Conservation (phyloP, 2,113 vertebrate species). For the Bathybates hornii region DNA sequence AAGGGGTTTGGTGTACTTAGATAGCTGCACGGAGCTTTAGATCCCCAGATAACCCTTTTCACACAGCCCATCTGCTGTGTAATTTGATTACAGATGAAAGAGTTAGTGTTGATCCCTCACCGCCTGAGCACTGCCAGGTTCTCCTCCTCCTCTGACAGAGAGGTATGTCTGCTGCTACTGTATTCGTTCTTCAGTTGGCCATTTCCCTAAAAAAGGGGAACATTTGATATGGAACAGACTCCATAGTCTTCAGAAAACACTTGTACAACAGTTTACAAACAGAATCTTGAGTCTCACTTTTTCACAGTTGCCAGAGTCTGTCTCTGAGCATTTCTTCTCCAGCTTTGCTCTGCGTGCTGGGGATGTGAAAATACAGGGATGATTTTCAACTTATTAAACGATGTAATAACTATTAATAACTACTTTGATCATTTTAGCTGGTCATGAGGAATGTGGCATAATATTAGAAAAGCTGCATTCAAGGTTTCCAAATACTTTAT, state of each 20-base stretch:
- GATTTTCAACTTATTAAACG: neutral
- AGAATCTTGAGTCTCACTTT: slow-evolving; percentile 62
- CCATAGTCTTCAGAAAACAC: neutral
- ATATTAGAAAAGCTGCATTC: neutral
- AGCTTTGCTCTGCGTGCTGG: slow-evolving; percentile 72
- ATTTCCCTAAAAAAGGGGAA: neutral
- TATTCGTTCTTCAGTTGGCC: slow-evolving; percentile 24
- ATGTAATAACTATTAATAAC: neutral
- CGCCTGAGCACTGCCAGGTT: slow-evolving; percentile 89
- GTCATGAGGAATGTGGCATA: neutral
- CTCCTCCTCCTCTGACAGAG: slow-evolving; percentile 89
- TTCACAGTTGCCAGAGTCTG: slow-evolving; percentile 63
- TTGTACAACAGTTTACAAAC: neutral
- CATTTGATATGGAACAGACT: neutral
- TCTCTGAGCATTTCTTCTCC: slow-evolving; percentile 60
- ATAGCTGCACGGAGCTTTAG: neutral
- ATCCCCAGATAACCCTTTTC: neutral
- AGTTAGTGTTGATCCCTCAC: slow-evolving; percentile 63
- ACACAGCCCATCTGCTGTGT: slow-evolving; percentile 13
- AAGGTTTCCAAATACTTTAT: neutral
- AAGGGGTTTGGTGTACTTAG: neutral
- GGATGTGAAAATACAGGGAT: neutral
- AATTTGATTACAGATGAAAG: slow-evolving; percentile 24
- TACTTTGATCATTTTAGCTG: neutral
- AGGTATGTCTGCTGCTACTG: slow-evolving; percentile 74